Evolutionary conservation across 1,140 invertebrate genomes (phyloP).

Genomic region (Neuroterus valhalla): DNA sequence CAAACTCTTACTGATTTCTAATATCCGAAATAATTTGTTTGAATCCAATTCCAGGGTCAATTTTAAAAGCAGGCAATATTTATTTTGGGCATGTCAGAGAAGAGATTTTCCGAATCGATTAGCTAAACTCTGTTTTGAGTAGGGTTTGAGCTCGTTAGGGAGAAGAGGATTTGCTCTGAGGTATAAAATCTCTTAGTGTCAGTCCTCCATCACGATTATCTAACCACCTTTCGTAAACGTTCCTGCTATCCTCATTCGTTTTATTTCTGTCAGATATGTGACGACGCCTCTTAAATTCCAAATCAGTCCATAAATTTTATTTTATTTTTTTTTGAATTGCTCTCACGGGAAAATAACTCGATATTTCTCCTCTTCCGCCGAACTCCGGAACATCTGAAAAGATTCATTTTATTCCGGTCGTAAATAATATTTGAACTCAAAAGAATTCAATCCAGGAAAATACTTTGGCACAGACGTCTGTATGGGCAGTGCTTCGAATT

Average conservation of each 20-base stretch:
- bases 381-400: too few species aligned
- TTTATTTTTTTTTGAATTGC: too few species aligned
- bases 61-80: not conserved
- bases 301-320: not conserved
- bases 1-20: too few species aligned
- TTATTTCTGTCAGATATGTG: constrained; percentile 6
- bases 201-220: constrained; percentile 10
- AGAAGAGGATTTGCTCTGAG: constrained; percentile 1
- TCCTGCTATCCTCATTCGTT: not conserved
- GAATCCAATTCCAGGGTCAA: too few species aligned
- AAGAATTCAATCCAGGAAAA: too few species aligned
- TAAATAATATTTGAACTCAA: too few species aligned
- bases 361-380: too few species aligned
- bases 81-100: not conserved
- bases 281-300: constrained; percentile 13
- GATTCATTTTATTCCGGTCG: too few species aligned
- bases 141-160: constrained; percentile 5
- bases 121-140: not conserved
- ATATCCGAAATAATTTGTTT: too few species aligned
- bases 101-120: not conserved
- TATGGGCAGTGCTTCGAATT: too few species aligned
- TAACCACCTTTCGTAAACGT: constrained; percentile 3
- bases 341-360: too few species aligned
- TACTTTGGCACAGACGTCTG: too few species aligned
- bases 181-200: constrained; percentile 14